These are phyloP conservation scores for Zaprionus lachaisei DNA, from an alignment of 1,140 invertebrate species.

Conservation along the genomic window DNA sequence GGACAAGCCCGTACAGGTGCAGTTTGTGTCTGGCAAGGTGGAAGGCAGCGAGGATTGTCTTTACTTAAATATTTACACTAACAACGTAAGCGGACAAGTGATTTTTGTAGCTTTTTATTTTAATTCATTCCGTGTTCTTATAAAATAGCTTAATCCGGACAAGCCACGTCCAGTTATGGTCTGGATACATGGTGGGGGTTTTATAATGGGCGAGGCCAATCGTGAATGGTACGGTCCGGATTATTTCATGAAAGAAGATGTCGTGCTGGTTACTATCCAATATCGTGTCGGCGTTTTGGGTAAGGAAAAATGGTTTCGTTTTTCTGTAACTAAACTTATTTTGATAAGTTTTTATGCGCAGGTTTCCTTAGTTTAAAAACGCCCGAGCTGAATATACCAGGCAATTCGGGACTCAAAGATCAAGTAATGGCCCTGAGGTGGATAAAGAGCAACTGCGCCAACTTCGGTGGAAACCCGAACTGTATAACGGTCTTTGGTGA, in stretches of 20 bases:
- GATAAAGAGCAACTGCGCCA: conserved; percentile 88
- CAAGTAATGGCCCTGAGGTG: conserved; percentile 88
- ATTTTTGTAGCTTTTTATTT: background rate
- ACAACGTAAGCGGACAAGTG: conserved; percentile 86
- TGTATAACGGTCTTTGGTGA: conserved; percentile 85
- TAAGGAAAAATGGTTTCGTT: conserved; percentile 23
- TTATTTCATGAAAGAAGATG: conserved; percentile 86
- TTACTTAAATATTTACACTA: conserved; percentile 88
- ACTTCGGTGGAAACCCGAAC: conserved; percentile 85
- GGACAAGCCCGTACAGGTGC: conserved; percentile 78
- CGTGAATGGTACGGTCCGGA: conserved; percentile 85
- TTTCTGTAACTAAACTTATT: no score
- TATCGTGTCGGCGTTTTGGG: conserved; percentile 85
- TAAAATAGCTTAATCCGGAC: conserved; percentile 58
- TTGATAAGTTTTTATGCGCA: conserved; percentile 5
- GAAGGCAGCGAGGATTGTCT: conserved; percentile 89
- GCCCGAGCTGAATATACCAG: conserved; percentile 83
- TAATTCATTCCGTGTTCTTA: background rate
- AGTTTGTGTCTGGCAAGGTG: conserved; percentile 60
- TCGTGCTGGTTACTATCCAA: conserved; percentile 85
- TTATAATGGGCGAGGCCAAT: conserved; percentile 85
- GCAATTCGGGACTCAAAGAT: conserved; percentile 88
- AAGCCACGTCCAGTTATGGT: conserved; percentile 76
- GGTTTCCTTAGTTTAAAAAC: conserved; percentile 75
- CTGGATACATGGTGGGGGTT: conserved; percentile 89